A percentile compares a stretch with the other conserved stretches of the same genome.
Evolutionary conservation across 2,888 invertebrate genomes (phyloP).

Genomic region (Ectemnius continuus): DNA sequence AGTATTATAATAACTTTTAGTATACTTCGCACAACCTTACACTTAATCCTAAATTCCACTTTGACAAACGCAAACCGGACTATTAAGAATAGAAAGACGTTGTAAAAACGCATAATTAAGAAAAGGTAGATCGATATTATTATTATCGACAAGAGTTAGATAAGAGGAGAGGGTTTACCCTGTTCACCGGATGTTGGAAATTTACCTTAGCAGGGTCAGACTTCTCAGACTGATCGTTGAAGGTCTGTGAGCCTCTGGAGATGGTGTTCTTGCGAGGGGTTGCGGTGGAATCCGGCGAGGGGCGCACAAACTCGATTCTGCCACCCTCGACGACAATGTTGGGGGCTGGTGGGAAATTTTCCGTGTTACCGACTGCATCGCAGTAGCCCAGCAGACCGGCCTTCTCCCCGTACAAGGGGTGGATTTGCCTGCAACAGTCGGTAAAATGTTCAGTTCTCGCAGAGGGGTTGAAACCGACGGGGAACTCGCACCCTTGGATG

Average conservation of each 20-base stretch:
- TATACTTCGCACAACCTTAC: no score
- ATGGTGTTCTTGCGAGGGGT: constrained; percentile 66
- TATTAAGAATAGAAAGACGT: no score
- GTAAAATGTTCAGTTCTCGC: constrained; percentile 38
- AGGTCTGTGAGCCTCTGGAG: constrained; percentile 72
- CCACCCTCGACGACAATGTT: constrained; percentile 80
- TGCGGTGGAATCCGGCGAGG: constrained; percentile 75
- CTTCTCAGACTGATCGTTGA: constrained; percentile 70
- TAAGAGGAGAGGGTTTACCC: no score
- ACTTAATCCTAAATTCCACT: no score
- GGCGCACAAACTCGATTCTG: constrained; percentile 79
- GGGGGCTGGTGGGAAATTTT: constrained; percentile 76
- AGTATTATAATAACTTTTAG: no score
- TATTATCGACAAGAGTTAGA: no score
- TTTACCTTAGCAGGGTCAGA: constrained; percentile 75
- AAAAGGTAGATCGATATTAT: no score
- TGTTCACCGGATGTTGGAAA: background rate
- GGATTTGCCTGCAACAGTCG: constrained; percentile 76
- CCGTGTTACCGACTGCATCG: constrained; percentile 73
- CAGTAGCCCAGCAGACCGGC: constrained; percentile 76
- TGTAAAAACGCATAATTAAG: no score
- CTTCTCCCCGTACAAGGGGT: constrained; percentile 77
- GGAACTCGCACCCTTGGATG: no score
- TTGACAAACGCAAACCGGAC: no score
- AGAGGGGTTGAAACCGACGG: constrained; percentile 24